A percentile compares a stretch with the other conserved stretches of the same genome.
phyloP scores from a whole-genome alignment of 2,113 vertebrate genomes.

The Lepidothrix coronata region DNA sequence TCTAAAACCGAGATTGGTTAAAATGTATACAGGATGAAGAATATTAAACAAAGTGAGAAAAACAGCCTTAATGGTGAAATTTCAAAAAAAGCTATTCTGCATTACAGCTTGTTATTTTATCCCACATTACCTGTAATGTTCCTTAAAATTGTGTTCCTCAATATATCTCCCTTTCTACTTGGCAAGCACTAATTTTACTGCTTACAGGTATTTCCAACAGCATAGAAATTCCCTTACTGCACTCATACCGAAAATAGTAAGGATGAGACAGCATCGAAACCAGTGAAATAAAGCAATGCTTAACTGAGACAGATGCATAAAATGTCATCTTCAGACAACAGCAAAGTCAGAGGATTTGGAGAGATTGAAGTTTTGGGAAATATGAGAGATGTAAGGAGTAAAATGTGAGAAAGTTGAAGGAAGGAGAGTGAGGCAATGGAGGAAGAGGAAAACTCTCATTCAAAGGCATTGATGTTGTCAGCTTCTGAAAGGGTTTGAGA shows the following conservation, averaged over 20 bases:
- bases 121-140: neutral
- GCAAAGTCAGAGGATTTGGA: neutral
- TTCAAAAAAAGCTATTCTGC: neutral
- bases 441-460: neutral
- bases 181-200: neutral
- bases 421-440: neutral
- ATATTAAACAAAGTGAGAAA: neutral
- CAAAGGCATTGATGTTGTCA: neutral
- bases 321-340: neutral
- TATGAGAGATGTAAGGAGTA: neutral
- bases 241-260: neutral
- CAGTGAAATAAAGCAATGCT: neutral
- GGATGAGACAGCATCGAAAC: neutral
- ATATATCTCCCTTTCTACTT: neutral
- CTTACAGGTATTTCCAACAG: neutral
- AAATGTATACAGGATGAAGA: neutral
- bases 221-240: conserved; percentile 6
- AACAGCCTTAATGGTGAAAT: neutral
- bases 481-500: neutral
- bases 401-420: neutral
- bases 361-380: neutral
- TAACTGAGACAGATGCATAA: neutral
- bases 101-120: neutral
- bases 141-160: neutral
- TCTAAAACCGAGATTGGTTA: neutral